Percentiles rank a stretch among this genome's conserved stretches.
phyloP scores from a whole-genome alignment of 2,113 vertebrate genomes.

The Colaptes auratus region DNA sequence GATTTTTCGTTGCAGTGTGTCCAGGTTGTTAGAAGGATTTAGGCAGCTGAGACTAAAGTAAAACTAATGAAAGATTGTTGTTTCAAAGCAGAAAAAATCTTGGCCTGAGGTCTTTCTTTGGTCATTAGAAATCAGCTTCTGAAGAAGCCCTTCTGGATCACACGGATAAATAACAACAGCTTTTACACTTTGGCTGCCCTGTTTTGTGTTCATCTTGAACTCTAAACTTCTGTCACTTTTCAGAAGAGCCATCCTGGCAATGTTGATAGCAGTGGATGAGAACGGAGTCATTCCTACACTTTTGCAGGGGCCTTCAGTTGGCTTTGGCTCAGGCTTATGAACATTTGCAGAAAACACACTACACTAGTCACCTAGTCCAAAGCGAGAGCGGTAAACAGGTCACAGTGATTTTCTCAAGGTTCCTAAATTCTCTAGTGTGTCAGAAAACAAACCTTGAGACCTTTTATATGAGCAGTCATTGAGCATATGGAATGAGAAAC shows the following conservation, averaged over 20 bases:
- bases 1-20: not conserved
- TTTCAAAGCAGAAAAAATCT: not conserved
- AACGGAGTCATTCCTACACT: not conserved
- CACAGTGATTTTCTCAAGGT: slow-evolving; percentile 41
- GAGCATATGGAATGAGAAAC: slow-evolving; percentile 39
- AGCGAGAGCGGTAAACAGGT: slow-evolving; percentile 11
- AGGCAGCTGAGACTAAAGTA: not conserved
- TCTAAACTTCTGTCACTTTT: not conserved
- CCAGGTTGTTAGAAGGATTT: not conserved
- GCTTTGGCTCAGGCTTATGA: not conserved
- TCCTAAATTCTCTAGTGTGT: slow-evolving; percentile 46
- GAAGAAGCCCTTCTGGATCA: not conserved
- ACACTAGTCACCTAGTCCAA: not conserved
- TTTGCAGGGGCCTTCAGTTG: not conserved
- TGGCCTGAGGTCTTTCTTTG: not conserved
- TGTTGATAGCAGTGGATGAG: accelerated
- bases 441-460: slow-evolving; percentile 60
- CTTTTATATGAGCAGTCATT: slow-evolving; percentile 49
- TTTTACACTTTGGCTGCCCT: not conserved
- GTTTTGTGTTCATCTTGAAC: not conserved
- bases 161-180: accelerated
- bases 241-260: not conserved
- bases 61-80: not conserved
- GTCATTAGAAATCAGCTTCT: not conserved
- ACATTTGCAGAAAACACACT: not conserved